phyloP scores from a whole-genome alignment of 2,113 vertebrate species.

The Oryctolagus cuniculus region mOryCun1.1 NC_091441.1:106974501-106975000 shows the following conservation, averaged over 20 bases:
- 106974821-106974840: background rate
- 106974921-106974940: background rate
- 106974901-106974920: background rate
- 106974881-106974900: background rate
- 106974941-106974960: background rate
- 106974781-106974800: background rate
- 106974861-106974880: no score
- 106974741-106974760: background rate
- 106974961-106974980: background rate
- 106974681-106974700: background rate
- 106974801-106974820: accelerated
- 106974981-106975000: background rate
- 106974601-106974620: no score
- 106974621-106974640: background rate
- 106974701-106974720: no score
- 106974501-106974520: background rate
- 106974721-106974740: background rate
- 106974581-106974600: background rate
- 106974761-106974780: background rate
- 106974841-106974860: accelerated
- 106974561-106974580: background rate
- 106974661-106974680: background rate
- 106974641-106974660: background rate
- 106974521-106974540: no score
- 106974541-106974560: background rate